Percentiles rank a stretch among this genome's conserved stretches.
Evolutionary conservation across 2,888 invertebrate species (phyloP).

Genomic region (Dinocampus coccinellae): DNA sequence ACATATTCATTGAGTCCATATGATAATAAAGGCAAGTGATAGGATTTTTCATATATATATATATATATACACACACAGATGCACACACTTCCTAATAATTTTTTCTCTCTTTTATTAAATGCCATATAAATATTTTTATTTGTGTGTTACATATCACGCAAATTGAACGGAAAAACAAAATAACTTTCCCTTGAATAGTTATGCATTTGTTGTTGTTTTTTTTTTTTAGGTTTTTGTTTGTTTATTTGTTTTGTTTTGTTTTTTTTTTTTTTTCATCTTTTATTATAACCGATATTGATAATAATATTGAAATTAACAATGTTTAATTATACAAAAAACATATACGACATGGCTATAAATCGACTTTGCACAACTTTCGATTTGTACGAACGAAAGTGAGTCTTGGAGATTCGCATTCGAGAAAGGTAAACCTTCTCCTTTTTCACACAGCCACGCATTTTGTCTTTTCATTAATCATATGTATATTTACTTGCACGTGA

Average conservation of each 20-base stretch:
- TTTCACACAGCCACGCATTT: conserved; percentile 37
- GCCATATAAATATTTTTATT: not conserved
- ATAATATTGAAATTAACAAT: conserved; percentile 7
- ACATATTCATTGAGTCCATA: too few species aligned
- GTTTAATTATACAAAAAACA: conserved; percentile 11
- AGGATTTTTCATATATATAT: not conserved
- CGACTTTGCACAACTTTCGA: conserved; percentile 58
- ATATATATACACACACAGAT: too few species aligned
- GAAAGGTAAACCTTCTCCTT: conserved; percentile 63
- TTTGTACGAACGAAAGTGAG: conserved; percentile 67
- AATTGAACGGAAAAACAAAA: not conserved
- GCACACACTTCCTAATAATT: not conserved
- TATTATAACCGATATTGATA: not conserved
- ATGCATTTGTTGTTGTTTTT: not conserved
- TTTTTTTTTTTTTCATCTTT: not conserved
- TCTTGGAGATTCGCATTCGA: conserved; percentile 59
- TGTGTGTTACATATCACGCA: not conserved
- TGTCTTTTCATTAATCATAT: conserved; percentile 43
- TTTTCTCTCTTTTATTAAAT: not conserved
- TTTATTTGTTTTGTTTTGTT: too few species aligned
- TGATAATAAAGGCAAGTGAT: not conserved
- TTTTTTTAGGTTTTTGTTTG: too few species aligned
- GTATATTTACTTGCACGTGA: conserved; percentile 23
- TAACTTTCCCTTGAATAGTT: not conserved
- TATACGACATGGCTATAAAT: conserved; percentile 8